Evolutionary conservation across 2,797 vertebrate genomes (phyloP), one percentile per base, ranked within the genome.

Genomic region (Diplodus sargus): DNA sequence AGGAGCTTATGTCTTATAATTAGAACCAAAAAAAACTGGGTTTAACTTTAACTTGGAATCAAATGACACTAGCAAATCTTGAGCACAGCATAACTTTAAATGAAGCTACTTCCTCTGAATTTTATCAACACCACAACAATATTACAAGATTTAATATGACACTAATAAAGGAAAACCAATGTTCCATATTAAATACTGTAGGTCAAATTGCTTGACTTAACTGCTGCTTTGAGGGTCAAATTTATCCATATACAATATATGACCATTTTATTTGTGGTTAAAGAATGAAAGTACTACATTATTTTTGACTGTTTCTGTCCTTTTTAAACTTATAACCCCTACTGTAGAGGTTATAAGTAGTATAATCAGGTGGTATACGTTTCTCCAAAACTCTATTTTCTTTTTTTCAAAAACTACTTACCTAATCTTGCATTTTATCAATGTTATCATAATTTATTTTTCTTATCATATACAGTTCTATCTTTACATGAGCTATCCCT

Each of bases 11-110:
- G 18, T 48, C 13, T 74, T 72, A 65, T 66, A 59, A 25, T 73
- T 69, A 71, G 60, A 74, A 5, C 23, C 15, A 49, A 61, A 4
- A 4, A 34, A 11, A 76, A 76, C 1, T 51, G 28, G 4, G 2
- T 66, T 81, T 79, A 28, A 76, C 45, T 78, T 72, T n/a, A 67
- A 73, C 56, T 51, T 68, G n/a, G 14, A 54, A 65, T 73, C 12
- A 43, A 57, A 72, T 62, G 53, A 57, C 11, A 67, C 5, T 23
- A 48, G 11, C 22, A 74, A 10, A 73, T n/a, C 17, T 0, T 63
- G 39, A 74, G 69, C n/a, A 58, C 14, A 62, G 49, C 3, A 16
- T 11, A 13, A 45, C n/a, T 0, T 28, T 28, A 15, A 11, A 74
- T 66, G 22, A 6, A 65, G 30, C n/a, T 3, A 43, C 45, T 58